Percentiles rank a stretch among this genome's conserved stretches.
Conservation (phyloP, 92 coral and sea anemone species). For the Diadumene lineata region DNA sequence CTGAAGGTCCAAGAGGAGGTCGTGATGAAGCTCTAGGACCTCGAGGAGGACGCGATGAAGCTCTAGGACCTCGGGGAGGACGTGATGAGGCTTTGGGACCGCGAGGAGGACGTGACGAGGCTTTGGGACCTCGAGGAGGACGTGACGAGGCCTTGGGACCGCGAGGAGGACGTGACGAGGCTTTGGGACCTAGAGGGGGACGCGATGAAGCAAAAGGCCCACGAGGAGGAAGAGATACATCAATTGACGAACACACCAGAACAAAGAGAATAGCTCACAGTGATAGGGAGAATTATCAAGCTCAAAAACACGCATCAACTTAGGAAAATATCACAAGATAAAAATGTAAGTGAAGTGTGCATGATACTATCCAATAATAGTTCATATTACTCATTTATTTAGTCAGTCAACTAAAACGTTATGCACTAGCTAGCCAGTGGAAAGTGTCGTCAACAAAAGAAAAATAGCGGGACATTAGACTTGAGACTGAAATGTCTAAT, state of each 20-base stretch:
- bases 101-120: slow-evolving; percentile 45
- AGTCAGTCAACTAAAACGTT: too few species aligned
- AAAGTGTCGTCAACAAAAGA: too few species aligned
- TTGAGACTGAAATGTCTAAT: too few species aligned
- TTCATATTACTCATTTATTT: too few species aligned
- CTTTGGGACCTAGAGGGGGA: slow-evolving; percentile 59
- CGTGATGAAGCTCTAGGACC: slow-evolving; percentile 45
- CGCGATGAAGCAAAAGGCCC: slow-evolving; percentile 46
- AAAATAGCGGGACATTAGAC: too few species aligned
- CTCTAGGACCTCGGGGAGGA: slow-evolving; percentile 55
- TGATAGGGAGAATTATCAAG: neutral
- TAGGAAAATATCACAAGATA: neutral
- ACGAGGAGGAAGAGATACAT: slow-evolving; percentile 45
- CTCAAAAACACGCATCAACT: neutral
- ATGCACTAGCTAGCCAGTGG: too few species aligned
- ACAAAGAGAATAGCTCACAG: slow-evolving; percentile 21
- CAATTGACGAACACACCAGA: neutral
- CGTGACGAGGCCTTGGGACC: slow-evolving; percentile 26
- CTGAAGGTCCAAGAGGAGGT: slow-evolving; percentile 56
- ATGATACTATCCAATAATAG: too few species aligned
- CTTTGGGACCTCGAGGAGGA: slow-evolving; percentile 61
- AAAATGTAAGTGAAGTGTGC: slow-evolving; percentile 1
- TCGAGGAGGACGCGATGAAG: slow-evolving; percentile 49
- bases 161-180: slow-evolving; percentile 51
- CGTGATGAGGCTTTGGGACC: slow-evolving; percentile 45